A percentile compares a stretch with the other conserved stretches of the same genome.
These are phyloP conservation scores for Ommatoiulus sabulosus DNA, from an alignment of 2,888 invertebrate genomes.

Conservation along the genomic window DNA sequence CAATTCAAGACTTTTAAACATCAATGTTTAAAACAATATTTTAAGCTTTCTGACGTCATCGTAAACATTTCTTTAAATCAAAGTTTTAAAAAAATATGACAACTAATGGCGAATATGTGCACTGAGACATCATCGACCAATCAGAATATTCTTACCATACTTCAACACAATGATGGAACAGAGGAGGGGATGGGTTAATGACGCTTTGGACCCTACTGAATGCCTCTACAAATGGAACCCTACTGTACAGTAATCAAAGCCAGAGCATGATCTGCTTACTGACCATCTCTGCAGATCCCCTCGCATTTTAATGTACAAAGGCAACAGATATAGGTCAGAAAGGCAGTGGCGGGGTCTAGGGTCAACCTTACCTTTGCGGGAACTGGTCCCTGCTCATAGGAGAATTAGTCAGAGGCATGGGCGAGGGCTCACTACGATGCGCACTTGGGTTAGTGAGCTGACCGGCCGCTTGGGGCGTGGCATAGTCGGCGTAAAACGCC, in stretches of 20 bases:
- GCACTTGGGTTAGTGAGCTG: constrained; percentile 62
- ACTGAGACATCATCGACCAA: neutral
- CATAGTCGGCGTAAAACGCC: constrained; percentile 64
- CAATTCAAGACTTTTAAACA: too few relatives aligned
- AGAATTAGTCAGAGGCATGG: constrained; percentile 65
- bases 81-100: neutral
- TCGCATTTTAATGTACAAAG: too few relatives aligned
- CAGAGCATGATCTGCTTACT: neutral
- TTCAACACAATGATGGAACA: neutral
- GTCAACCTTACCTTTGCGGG: constrained; percentile 64
- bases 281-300: too few relatives aligned
- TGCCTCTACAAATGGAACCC: neutral
- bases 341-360: constrained; percentile 4
- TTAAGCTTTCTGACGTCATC: too few relatives aligned
- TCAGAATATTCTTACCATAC: neutral
- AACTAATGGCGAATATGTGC: neutral
- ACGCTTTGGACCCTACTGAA: neutral
- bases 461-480: constrained; percentile 62
- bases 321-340: constrained; percentile 44
- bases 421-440: constrained; percentile 64
- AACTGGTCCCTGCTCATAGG: constrained; percentile 66
- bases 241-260: neutral
- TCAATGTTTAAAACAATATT: too few relatives aligned
- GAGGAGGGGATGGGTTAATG: neutral
- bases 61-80: neutral